Evolutionary conservation across 2,888 invertebrate genomes (phyloP).

Genomic region (Archips xylosteana): DNA sequence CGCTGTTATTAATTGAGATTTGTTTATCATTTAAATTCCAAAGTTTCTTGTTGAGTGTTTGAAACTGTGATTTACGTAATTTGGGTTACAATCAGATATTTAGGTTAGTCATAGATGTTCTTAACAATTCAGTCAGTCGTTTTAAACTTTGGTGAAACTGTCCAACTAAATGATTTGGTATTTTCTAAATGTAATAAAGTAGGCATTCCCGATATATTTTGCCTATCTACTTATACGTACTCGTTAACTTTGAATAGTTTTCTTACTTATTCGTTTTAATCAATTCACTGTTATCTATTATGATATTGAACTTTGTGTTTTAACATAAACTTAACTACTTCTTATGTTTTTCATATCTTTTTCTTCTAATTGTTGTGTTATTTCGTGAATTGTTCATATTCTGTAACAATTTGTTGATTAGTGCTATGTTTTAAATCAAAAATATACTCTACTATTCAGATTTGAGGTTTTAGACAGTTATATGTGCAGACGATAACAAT

Average conservation of each 20-base stretch:
- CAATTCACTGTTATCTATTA: too few relatives aligned
- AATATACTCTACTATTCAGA: background rate
- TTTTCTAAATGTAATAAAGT: too few relatives aligned
- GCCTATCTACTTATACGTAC: too few relatives aligned
- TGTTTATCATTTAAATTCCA: slow-evolving; percentile 18
- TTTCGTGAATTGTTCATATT: background rate
- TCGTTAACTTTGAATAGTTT: too few relatives aligned
- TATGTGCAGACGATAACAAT: background rate
- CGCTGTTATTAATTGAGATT: slow-evolving; percentile 41
- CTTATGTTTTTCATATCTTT: too few relatives aligned
- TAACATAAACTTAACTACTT: background rate
- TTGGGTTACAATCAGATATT: background rate
- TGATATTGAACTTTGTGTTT: background rate
- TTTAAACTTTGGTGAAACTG: too few relatives aligned
- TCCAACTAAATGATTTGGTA: too few relatives aligned
- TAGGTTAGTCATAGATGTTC: too few relatives aligned
- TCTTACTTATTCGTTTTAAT: too few relatives aligned
- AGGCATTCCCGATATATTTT: too few relatives aligned
- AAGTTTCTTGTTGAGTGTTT: background rate
- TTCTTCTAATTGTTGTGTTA: background rate
- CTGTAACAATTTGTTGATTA: background rate
- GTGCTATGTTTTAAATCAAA: background rate
- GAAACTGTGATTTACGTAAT: background rate
- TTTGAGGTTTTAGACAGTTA: background rate
- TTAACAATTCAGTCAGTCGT: too few relatives aligned